Evolutionary conservation across 2,888 invertebrate genomes (phyloP).

Genomic region (Phortica okadai): DNA sequence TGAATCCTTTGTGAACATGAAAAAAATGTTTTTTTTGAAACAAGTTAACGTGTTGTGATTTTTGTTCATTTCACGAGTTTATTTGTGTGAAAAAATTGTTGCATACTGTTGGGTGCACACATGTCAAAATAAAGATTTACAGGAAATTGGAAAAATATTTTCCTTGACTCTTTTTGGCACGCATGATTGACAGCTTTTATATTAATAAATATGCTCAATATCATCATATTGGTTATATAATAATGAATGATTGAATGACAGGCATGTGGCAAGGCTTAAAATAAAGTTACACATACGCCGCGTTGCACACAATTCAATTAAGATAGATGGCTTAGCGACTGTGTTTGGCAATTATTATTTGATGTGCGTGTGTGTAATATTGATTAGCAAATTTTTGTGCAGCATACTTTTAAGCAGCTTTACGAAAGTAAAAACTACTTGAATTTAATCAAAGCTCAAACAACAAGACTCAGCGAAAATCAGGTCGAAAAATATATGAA

Average conservation of each 20-base stretch:
- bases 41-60: constrained; percentile 1
- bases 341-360: too few relatives aligned
- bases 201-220: neutral
- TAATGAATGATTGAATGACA: neutral
- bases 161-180: neutral
- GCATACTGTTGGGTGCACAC: constrained; percentile 1
- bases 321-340: neutral
- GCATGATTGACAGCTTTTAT: constrained; percentile 18
- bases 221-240: neutral
- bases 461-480: neutral
- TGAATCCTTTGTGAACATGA: neutral
- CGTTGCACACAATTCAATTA: neutral
- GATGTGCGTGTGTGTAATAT: too few relatives aligned
- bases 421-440: neutral
- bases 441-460: neutral
- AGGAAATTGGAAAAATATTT: constrained; percentile 12
- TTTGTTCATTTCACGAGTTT: neutral
- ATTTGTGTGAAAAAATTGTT: constrained; percentile 2
- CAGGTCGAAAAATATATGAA: neutral
- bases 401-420: neutral
- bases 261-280: neutral
- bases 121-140: constrained; percentile 7
- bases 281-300: neutral
- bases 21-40: constrained; percentile 8
- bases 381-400: too few relatives aligned